These are phyloP conservation scores for Lordiphosa collinella DNA, from an alignment of 1,140 invertebrate species.

Conservation along the genomic window DNA sequence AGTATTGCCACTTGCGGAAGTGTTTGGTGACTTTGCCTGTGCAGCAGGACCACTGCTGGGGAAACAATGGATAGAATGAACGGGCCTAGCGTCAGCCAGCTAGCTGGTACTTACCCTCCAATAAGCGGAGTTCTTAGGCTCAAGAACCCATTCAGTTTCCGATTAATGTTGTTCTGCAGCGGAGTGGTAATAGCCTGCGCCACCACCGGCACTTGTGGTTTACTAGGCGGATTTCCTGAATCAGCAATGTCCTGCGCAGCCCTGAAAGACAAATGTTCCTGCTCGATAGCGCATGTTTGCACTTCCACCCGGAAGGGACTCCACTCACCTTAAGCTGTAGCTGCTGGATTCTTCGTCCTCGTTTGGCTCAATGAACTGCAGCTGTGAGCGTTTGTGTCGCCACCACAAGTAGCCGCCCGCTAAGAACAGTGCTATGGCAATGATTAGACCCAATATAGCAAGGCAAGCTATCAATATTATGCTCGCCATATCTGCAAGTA, in stretches of 20 bases:
- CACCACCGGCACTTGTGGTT: constrained; percentile 49
- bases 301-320: background rate
- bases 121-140: constrained; percentile 89
- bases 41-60: constrained; percentile 71
- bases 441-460: constrained; percentile 70
- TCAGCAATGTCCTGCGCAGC: constrained; percentile 60
- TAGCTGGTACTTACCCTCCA: constrained; percentile 81
- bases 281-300: no score
- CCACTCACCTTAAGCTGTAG: constrained; percentile 69
- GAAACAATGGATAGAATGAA: background rate
- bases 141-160: constrained; percentile 86
- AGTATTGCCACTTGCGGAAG: constrained; percentile 74
- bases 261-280: constrained; percentile 10
- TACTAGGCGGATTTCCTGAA: constrained; percentile 50
- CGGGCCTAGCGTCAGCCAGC: no score
- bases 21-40: constrained; percentile 84
- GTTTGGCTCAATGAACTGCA: constrained; percentile 78
- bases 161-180: constrained; percentile 77
- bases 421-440: constrained; percentile 70
- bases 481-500: constrained; percentile 67
- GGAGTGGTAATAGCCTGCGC: constrained; percentile 50
- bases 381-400: constrained; percentile 78
- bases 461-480: constrained; percentile 71
- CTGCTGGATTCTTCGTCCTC: constrained; percentile 78
- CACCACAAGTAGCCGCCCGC: constrained; percentile 79